Evolutionary conservation across 2,113 vertebrate genomes (phyloP).

Genomic region (Phaethon lepturus): DNA sequence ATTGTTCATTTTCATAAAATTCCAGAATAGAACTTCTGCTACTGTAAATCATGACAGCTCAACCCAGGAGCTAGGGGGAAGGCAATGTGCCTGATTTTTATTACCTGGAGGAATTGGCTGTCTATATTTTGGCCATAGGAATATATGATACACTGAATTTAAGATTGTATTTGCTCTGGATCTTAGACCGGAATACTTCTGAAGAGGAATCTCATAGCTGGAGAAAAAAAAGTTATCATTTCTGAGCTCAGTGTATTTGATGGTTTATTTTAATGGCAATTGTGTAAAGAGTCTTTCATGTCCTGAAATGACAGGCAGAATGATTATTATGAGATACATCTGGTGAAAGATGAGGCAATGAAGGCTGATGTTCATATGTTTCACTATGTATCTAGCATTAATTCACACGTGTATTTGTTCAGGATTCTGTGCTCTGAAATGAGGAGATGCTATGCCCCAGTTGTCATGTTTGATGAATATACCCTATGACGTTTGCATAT

Average conservation of each 20-base stretch:
- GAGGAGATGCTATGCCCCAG: background rate
- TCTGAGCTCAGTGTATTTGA: background rate
- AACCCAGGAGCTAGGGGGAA: background rate
- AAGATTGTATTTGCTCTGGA: background rate
- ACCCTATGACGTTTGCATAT: background rate
- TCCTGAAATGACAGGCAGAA: background rate
- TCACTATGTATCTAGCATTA: background rate
- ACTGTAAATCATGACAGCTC: background rate
- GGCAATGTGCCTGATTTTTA: background rate
- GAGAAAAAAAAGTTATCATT: background rate
- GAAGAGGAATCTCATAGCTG: background rate
- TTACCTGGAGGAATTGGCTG: rapidly evolving
- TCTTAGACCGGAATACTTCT: background rate
- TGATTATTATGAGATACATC: background rate
- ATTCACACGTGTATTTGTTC: background rate
- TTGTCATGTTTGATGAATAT: background rate
- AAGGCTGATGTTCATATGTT: background rate
- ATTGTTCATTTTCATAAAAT: background rate
- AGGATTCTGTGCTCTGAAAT: background rate
- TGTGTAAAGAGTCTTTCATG: background rate
- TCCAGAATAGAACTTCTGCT: background rate
- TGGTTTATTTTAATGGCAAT: background rate
- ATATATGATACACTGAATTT: background rate
- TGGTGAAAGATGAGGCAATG: background rate
- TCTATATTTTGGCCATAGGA: background rate